Conservation (phyloP, 2,888 invertebrate genomes). For the Scaptomyza polygonia region DNA sequence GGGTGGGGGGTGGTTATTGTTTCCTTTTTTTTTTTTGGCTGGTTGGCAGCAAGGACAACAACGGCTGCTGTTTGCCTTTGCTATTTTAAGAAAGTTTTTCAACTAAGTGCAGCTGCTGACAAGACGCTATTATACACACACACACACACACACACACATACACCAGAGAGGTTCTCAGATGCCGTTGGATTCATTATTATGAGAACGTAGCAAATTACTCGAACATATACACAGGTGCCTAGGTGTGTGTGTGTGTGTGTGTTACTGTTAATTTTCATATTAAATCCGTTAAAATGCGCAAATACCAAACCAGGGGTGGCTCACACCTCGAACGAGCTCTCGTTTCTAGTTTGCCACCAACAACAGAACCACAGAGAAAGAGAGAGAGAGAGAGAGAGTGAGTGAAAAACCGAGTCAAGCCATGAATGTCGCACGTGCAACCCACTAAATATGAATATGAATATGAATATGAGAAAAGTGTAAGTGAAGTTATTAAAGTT, state of each 20-base stretch:
- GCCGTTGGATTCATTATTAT: constrained; percentile 66
- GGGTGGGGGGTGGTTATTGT: neutral
- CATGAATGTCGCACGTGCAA: constrained; percentile 51
- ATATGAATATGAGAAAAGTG: constrained; percentile 64
- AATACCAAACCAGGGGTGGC: constrained; percentile 73
- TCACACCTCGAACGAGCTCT: neutral
- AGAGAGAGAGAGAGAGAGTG: too few species aligned
- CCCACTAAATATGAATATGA: constrained; percentile 47
- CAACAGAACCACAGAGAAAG: constrained; percentile 10
- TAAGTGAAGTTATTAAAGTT: constrained; percentile 74
- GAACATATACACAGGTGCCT: constrained; percentile 29
- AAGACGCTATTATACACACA: constrained; percentile 24
- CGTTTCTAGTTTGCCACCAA: too few species aligned
- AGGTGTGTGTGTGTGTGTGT: constrained; percentile 28
- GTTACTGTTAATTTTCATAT: constrained; percentile 74
- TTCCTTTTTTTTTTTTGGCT: neutral
- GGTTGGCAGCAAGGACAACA: constrained; percentile 14
- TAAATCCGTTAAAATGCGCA: constrained; percentile 78
- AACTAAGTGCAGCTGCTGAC: constrained; percentile 73
- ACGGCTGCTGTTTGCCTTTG: constrained; percentile 33
- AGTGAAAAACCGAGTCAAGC: constrained; percentile 29
- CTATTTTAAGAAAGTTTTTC: constrained; percentile 73
- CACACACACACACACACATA: too few species aligned
- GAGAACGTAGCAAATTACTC: constrained; percentile 63
- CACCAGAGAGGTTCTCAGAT: constrained; percentile 22